These are phyloP conservation scores for Pogonomyrmex californicus DNA, from an alignment of 1,140 invertebrate species.

Conservation along the genomic window DNA sequence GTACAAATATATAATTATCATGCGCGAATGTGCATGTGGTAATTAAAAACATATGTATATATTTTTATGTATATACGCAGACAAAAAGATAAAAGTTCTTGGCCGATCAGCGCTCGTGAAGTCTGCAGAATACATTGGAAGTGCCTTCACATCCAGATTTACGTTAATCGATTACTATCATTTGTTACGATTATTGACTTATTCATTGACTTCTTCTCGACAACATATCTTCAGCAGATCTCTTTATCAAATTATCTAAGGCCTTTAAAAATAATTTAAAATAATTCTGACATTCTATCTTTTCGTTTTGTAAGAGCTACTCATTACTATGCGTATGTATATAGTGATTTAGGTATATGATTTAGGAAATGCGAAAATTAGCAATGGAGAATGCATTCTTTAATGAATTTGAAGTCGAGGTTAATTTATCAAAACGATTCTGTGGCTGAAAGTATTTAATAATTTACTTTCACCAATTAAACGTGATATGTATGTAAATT, in stretches of 20 bases:
- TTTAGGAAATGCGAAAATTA: not conserved
- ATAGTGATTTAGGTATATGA: not conserved
- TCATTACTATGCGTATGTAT: not conserved
- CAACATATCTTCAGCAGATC: not conserved
- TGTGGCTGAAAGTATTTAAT: not conserved
- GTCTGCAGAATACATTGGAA: not conserved
- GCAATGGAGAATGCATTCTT: not conserved
- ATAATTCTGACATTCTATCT: conserved; percentile 6
- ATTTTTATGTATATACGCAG: not conserved
- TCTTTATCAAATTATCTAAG: not conserved
- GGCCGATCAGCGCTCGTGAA: not conserved
- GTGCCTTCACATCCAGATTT: not conserved
- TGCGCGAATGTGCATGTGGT: not conserved
- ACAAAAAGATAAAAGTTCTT: not conserved
- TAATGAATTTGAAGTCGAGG: conserved; percentile 4
- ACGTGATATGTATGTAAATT: not conserved
- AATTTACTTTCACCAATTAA: conserved; percentile 31
- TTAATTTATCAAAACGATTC: not conserved
- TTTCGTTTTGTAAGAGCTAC: not conserved
- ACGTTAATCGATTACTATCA: conserved; percentile 20
- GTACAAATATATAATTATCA: conserved; percentile 62
- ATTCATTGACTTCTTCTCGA: conserved; percentile 35
- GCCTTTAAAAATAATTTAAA: not conserved
- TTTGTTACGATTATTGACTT: conserved; percentile 46
- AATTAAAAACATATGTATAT: conserved; percentile 2